A percentile compares a stretch with the other conserved stretches of the same genome.
Conservation (phyloP, 1,140 invertebrate genomes). For the Cylas formicarius region DNA sequence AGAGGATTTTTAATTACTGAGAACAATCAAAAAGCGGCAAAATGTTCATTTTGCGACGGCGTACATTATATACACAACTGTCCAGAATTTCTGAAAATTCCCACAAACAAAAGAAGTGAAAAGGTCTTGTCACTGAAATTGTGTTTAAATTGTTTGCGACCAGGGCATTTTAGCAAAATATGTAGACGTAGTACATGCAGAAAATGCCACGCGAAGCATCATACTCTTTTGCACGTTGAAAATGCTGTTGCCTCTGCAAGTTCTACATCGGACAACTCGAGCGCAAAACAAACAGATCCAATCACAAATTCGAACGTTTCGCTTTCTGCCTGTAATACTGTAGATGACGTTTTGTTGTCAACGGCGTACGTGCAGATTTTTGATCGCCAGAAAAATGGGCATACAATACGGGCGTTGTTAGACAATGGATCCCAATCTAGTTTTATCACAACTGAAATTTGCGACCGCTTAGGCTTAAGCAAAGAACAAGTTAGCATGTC, state of each 20-base stretch:
- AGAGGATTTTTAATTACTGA: no score
- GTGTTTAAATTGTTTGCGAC: slow-evolving; percentile 7
- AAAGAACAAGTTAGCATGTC: slow-evolving; percentile 3
- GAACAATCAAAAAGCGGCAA: no score
- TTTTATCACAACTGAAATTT: slow-evolving; percentile 32
- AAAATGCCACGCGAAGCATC: slow-evolving; percentile 7
- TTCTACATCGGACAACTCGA: background rate
- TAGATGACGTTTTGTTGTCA: slow-evolving; percentile 7
- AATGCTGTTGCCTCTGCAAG: background rate
- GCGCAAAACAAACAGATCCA: background rate
- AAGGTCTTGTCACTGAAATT: slow-evolving; percentile 3
- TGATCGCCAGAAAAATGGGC: slow-evolving; percentile 1
- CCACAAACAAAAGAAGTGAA: background rate
- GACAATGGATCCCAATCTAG: slow-evolving; percentile 28
- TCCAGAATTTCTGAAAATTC: slow-evolving; percentile 5
- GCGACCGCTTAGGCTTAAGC: slow-evolving; percentile 1
- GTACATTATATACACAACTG: no score
- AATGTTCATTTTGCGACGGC: no score
- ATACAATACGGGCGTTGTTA: slow-evolving; percentile 19
- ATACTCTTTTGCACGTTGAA: slow-evolving; percentile 2
- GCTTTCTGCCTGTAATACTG: background rate
- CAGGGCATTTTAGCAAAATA: slow-evolving; percentile 4
- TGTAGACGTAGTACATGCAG: background rate
- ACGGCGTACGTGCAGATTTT: slow-evolving; percentile 5
- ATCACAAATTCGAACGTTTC: background rate